phyloP scores from a whole-genome alignment of 1,140 invertebrate genomes.

The Drosophila littoralis region DNA sequence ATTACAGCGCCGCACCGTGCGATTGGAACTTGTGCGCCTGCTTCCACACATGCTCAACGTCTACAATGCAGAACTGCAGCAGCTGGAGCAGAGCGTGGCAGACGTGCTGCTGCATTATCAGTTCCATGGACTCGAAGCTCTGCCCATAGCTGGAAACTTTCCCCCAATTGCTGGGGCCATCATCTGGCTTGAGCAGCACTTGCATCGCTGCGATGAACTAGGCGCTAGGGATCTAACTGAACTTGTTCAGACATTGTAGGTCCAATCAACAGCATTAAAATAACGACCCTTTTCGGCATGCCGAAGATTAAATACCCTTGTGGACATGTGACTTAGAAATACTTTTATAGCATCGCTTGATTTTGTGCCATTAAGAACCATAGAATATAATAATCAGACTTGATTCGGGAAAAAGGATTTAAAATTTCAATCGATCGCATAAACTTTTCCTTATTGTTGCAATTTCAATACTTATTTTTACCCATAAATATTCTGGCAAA shows the following conservation, averaged over 20 bases:
- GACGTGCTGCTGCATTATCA: conserved; percentile 62
- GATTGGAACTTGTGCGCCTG: conserved; percentile 61
- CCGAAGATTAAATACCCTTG: too few relatives aligned
- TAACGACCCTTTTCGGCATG: too few relatives aligned
- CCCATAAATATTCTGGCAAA: too few relatives aligned
- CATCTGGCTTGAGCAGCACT: conserved; percentile 87
- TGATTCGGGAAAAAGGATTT: too few relatives aligned
- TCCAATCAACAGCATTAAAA: neutral
- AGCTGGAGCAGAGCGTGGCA: conserved; percentile 63
- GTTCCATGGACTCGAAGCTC: conserved; percentile 56
- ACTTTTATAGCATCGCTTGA: too few relatives aligned
- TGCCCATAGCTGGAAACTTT: conserved; percentile 87
- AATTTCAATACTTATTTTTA: too few relatives aligned
- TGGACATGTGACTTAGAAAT: too few relatives aligned
- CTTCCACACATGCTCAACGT: conserved; percentile 68
- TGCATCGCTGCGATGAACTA: conserved; percentile 64
- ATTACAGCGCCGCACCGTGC: conserved; percentile 60
- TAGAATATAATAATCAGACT: too few relatives aligned
- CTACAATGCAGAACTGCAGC: conserved; percentile 64
- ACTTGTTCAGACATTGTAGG: conserved; percentile 63
- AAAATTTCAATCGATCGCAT: too few relatives aligned
- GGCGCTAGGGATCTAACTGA: conserved; percentile 57
- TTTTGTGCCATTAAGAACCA: too few relatives aligned
- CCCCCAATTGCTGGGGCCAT: conserved; percentile 89
- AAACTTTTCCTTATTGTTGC: too few relatives aligned